phyloP scores from a whole-genome alignment of 2,888 invertebrate genomes.

The Rhingia rostrata region DNA sequence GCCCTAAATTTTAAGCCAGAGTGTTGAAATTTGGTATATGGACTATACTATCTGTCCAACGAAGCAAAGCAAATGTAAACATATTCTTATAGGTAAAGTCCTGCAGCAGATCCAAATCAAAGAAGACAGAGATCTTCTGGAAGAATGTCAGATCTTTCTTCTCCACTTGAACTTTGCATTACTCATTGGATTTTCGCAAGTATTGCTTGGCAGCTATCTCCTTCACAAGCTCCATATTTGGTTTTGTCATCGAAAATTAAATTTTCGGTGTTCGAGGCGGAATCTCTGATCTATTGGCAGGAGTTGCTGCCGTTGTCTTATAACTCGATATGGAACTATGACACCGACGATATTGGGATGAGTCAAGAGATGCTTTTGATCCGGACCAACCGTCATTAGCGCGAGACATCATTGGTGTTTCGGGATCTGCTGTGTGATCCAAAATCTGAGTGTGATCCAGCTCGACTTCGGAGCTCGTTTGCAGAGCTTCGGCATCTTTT shows the following conservation, averaged over 20 bases:
- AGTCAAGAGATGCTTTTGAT: conserved; percentile 78
- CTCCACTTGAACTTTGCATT: no score
- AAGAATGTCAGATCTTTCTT: conserved; percentile 83
- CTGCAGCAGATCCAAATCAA: conserved; percentile 87
- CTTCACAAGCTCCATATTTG: conserved; percentile 78
- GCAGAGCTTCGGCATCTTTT: conserved; percentile 37
- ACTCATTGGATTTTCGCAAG: conserved; percentile 49
- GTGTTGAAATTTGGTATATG: no score
- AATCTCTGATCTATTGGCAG: conserved; percentile 79
- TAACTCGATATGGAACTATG: conserved; percentile 86
- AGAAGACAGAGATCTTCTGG: conserved; percentile 86
- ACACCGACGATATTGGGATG: conserved; percentile 79
- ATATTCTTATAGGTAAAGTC: conserved; percentile 88
- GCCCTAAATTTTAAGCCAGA: no score
- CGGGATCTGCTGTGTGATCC: conserved; percentile 85
- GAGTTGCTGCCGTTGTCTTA: conserved; percentile 82
- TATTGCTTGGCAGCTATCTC: conserved; percentile 79
- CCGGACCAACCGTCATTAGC: conserved; percentile 82
- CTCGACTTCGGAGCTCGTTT: conserved; percentile 77
- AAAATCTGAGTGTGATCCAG: conserved; percentile 80
- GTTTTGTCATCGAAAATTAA: conserved; percentile 75
- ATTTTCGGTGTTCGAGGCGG: conserved; percentile 76
- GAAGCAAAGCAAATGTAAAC: no score
- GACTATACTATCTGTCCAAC: no score
- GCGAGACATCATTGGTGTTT: conserved; percentile 86